Percentiles rank a stretch among this genome's conserved stretches.
Evolutionary conservation across 2,113 vertebrate genomes (phyloP).

Genomic region (Paradoxurus hermaphroditus): DNA sequence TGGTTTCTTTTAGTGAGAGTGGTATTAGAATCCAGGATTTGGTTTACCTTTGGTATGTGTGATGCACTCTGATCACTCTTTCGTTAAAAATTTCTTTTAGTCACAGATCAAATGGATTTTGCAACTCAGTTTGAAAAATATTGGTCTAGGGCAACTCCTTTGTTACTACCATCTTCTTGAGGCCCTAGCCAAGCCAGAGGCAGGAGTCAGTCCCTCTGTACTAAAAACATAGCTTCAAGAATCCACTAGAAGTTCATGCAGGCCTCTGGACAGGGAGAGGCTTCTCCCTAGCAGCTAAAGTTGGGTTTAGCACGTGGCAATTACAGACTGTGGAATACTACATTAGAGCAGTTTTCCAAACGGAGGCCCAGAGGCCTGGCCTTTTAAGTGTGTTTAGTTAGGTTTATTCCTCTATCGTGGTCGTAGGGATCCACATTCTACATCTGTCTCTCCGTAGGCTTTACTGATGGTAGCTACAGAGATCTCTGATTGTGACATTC

Average conservation of each 20-base stretch:
- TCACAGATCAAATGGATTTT: background rate
- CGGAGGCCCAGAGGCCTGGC: background rate
- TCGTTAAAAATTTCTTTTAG: background rate
- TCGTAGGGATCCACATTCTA: background rate
- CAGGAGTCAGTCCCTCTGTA: background rate
- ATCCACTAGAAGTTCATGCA: background rate
- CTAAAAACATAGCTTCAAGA: background rate
- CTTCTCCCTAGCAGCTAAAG: background rate
- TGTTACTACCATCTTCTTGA: background rate
- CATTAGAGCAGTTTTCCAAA: background rate
- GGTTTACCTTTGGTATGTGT: background rate
- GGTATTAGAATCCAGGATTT: background rate
- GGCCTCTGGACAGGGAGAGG: background rate
- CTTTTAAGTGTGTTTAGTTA: background rate
- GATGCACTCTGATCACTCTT: background rate
- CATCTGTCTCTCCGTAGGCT: background rate
- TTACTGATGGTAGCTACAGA: background rate
- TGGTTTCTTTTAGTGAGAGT: background rate
- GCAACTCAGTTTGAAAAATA: background rate
- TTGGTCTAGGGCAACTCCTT: background rate
- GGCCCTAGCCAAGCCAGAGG: background rate
- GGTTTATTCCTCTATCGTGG: background rate
- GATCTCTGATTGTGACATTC: background rate
- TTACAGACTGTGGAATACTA: background rate
- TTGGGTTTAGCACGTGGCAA: background rate